Conservation (phyloP, 2,888 invertebrate species). For the Clivina fossor region DNA sequence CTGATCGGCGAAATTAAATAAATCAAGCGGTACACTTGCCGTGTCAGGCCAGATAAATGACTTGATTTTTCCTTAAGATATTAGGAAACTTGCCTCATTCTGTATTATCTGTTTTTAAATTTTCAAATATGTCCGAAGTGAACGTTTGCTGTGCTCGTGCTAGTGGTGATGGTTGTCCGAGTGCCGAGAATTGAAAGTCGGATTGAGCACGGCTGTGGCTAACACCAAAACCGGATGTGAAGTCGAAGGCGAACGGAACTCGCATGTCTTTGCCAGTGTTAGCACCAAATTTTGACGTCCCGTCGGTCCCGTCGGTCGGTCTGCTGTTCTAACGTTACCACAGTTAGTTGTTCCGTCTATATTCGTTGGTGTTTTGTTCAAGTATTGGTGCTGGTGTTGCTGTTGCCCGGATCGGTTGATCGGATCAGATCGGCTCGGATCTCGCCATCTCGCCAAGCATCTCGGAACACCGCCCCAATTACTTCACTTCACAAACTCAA, state of each 20-base stretch:
- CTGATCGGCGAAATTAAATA: constrained; percentile 8
- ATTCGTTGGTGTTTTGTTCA: too few relatives aligned
- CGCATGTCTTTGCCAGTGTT: too few relatives aligned
- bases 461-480: constrained; percentile 25
- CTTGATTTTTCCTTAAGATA: constrained; percentile 18
- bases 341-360: too few relatives aligned
- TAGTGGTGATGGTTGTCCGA: constrained; percentile 1
- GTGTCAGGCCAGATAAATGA: constrained; percentile 17
- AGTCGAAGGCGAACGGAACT: too few relatives aligned
- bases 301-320: too few relatives aligned
- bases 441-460: constrained; percentile 21
- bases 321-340: too few relatives aligned
- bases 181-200: too few relatives aligned
- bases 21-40: constrained; percentile 16
- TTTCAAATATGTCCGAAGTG: constrained; percentile 22
- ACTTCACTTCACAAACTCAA: constrained; percentile 28
- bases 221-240: too few relatives aligned
- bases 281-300: too few relatives aligned
- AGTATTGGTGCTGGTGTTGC: too few relatives aligned
- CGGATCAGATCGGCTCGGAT: constrained; percentile 19
- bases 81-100: constrained; percentile 15
- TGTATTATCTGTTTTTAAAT: constrained; percentile 20
- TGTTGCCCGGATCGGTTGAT: constrained; percentile 16
- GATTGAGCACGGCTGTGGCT: too few relatives aligned
- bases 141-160: neutral